Evolutionary conservation across 1,140 invertebrate species (phyloP).

Genomic region (Daktulosphaira vitifoliae): DNA sequence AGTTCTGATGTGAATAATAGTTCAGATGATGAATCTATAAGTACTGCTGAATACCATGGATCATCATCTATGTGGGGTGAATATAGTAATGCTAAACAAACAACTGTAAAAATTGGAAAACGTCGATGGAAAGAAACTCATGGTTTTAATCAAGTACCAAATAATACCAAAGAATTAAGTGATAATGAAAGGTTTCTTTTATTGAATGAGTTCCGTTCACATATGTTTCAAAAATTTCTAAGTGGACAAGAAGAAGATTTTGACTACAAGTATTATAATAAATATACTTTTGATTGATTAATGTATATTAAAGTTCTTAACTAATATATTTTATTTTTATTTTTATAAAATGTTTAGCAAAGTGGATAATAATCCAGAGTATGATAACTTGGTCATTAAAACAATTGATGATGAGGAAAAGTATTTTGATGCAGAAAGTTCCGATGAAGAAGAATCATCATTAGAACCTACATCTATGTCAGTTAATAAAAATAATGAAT

Average conservation of each 20-base stretch:
- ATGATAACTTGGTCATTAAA: slow-evolving; percentile 63
- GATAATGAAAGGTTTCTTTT: slow-evolving; percentile 49
- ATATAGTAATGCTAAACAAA: slow-evolving; percentile 21
- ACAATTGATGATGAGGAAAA: slow-evolving; percentile 74
- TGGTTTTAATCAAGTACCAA: slow-evolving; percentile 1
- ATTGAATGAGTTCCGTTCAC: slow-evolving; percentile 70
- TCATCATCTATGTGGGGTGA: slow-evolving; percentile 5
- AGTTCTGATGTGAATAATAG: slow-evolving; percentile 35
- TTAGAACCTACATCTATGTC: too few relatives aligned
- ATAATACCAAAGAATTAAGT: slow-evolving; percentile 30
- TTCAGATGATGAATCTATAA: background rate
- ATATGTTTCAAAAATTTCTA: slow-evolving; percentile 82
- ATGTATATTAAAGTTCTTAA: background rate
- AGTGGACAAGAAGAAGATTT: slow-evolving; percentile 77
- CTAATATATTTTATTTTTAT: too few relatives aligned
- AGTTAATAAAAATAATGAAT: slow-evolving; percentile 15
- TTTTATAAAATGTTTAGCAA: slow-evolving; percentile 42
- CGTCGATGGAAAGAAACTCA: slow-evolving; percentile 33
- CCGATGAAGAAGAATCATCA: slow-evolving; percentile 45
- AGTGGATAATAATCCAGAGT: slow-evolving; percentile 67
- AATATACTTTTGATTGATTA: slow-evolving; percentile 28
- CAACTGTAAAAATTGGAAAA: slow-evolving; percentile 30
- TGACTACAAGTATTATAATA: slow-evolving; percentile 78
- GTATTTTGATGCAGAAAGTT: slow-evolving; percentile 75
- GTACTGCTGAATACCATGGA: slow-evolving; percentile 2